Evolutionary conservation across 2,113 vertebrate genomes (phyloP).

Genomic region (Trogon surrucura): DNA sequence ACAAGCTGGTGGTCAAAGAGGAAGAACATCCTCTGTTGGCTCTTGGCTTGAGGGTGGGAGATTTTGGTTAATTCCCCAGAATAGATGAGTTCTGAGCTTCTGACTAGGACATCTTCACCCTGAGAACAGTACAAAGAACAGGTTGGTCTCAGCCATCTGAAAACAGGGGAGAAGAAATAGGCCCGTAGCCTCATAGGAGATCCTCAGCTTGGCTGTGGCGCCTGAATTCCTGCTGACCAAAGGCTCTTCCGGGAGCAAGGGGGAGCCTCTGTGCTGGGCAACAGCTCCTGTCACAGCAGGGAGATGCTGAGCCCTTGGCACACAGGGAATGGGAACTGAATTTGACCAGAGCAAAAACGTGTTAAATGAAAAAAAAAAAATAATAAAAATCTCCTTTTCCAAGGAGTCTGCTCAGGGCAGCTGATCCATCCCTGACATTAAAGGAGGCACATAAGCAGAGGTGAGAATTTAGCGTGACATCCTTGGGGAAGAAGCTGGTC

Average conservation of each 20-base stretch:
- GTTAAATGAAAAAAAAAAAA: neutral
- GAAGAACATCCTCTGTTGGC: constrained; percentile 95
- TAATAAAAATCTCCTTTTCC: neutral
- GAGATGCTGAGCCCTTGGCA: neutral
- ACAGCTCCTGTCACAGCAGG: neutral
- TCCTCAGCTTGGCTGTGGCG: neutral
- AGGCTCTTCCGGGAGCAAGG: neutral
- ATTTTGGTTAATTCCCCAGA: constrained; percentile 92
- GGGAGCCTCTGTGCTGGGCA: neutral
- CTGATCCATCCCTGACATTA: neutral
- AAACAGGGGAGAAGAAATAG: neutral
- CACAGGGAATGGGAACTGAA: neutral
- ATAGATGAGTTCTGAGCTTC: constrained; percentile 94
- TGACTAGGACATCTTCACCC: constrained; percentile 93
- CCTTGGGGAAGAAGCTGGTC: neutral
- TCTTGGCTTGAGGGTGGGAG: constrained; percentile 90
- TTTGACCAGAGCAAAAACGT: rapidly evolving
- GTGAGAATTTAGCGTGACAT: neutral
- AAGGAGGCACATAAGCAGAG: neutral
- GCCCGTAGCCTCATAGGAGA: rapidly evolving
- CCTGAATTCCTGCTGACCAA: neutral
- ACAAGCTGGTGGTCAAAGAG: constrained; percentile 97
- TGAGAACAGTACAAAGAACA: constrained; percentile 62
- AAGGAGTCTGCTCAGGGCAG: neutral
- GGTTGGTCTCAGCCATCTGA: neutral